Evolutionary conservation across 2,113 vertebrate genomes (phyloP).

Genomic region (Microtus montanus): DNA sequence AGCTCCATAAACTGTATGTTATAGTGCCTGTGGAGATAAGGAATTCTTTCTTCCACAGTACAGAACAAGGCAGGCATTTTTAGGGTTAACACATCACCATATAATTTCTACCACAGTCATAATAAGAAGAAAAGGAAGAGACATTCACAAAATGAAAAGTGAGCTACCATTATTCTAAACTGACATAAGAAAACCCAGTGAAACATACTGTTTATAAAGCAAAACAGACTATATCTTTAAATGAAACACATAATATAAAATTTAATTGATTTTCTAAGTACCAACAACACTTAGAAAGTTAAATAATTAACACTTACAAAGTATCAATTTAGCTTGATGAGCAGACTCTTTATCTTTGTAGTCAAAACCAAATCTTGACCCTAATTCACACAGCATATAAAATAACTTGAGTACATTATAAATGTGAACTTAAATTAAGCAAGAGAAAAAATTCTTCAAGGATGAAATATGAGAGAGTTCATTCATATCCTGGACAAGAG

Average conservation of each 20-base stretch:
- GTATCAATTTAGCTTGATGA: constrained; percentile 19
- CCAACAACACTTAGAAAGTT: neutral
- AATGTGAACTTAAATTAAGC: constrained; percentile 31
- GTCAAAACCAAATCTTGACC: constrained; percentile 1
- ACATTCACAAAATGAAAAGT: neutral
- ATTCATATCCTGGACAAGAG: neutral
- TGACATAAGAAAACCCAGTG: neutral
- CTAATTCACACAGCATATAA: neutral
- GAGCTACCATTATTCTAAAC: neutral
- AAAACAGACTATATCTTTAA: neutral
- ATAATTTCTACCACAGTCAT: neutral
- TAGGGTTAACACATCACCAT: neutral
- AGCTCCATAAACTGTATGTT: neutral
- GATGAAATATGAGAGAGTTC: neutral
- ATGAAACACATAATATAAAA: constrained; percentile 14
- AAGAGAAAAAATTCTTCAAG: neutral
- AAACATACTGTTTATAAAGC: neutral
- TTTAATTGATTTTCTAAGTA: constrained; percentile 12
- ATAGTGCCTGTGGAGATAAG: neutral
- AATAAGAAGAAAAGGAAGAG: constrained; percentile 11
- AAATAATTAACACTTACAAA: neutral
- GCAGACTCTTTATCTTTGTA: neutral
- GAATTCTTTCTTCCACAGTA: neutral
- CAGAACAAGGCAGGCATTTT: neutral
- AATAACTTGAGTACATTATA: neutral